A percentile compares a stretch with the other conserved stretches of the same genome.
Conservation (phyloP, 2,113 vertebrate genomes). For the Mastomys natalensis region DNA sequence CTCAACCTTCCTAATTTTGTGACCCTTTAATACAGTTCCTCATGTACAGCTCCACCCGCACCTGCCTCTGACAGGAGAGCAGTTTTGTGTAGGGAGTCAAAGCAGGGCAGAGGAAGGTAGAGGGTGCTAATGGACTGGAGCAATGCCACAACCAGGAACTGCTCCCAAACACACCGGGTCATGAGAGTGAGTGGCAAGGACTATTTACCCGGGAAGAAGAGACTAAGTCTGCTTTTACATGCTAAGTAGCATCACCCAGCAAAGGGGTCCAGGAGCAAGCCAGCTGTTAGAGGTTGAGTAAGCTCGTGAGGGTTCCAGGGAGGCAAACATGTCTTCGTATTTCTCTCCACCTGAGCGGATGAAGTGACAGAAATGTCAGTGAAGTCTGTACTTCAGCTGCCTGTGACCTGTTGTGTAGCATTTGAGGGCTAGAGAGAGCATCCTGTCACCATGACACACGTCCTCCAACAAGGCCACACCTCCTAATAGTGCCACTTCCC, state of each 20-base stretch:
- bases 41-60: background rate
- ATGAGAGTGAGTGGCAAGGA: background rate
- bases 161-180: background rate
- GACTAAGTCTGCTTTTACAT: background rate
- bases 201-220: background rate
- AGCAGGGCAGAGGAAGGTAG: no score
- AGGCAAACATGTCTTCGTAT: background rate
- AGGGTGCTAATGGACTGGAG: background rate
- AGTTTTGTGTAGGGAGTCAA: accelerated
- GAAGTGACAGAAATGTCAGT: background rate
- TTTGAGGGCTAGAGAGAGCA: background rate
- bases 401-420: background rate
- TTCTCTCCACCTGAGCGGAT: background rate
- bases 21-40: background rate
- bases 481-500: no score
- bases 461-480: no score
- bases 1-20: background rate
- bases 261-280: conserved; percentile 24
- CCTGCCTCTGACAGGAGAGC: background rate
- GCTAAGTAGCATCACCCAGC: background rate
- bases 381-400: background rate
- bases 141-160: background rate
- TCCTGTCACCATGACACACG: background rate
- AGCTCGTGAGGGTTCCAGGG: background rate
- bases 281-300: background rate